Base-by-base conservation (phyloP, 2,113 vertebrate genomes). In the Zosterops lateralis region DNA sequence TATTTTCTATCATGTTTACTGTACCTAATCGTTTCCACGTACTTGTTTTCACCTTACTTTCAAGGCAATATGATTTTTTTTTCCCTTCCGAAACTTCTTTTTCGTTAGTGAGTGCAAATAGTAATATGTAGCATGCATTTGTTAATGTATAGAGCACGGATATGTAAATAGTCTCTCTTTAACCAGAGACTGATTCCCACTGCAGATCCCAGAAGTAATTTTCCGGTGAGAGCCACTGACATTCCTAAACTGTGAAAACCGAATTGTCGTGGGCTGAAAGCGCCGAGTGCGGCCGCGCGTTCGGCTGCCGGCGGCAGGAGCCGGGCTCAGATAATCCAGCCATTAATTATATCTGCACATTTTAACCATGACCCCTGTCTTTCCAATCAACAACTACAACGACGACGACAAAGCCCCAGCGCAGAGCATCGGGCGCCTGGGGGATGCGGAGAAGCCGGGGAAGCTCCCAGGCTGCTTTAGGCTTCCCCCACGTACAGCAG, bases 21-120 rank as follows among this genome's bases (percentile, higher is more conserved):
- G 94, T 96, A 90, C 96, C 97, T 98, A 98, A 97, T 97, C 95
- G 97, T 97, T 97, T 96, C 58, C 87, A 92, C 42, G 15, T 83
- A 92, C 92, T 94, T 38, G 38, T 12, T 38, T 38, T 38, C 38
- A 95, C 40, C 24, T 61, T 86, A 66, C 48, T 92, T 87, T 84
- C 94, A 94, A 95, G 51, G 16, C 29, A 71, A 71, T 81, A 40
- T 17, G 56, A 70, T 78, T 91, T 85, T 42, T 44, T 34, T 51
- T 76, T 21, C 4, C 61, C 29, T 90, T 75, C 12, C 17, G 38
- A 47, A 93, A 40, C 83, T 74, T 65, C 45, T 91, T 90, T 66
- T 89, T 91, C 62, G 5, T 77, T 87, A 58, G 25, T 22, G 25
- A 9, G 5, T 0, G 2, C 51, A 25, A 80, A 36, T 6, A 36